A percentile compares a stretch with the other conserved stretches of the same genome.
These are phyloP conservation scores for Malurus splendens DNA, from an alignment of 2,797 vertebrate genomes.

Conservation along the genomic window DNA sequence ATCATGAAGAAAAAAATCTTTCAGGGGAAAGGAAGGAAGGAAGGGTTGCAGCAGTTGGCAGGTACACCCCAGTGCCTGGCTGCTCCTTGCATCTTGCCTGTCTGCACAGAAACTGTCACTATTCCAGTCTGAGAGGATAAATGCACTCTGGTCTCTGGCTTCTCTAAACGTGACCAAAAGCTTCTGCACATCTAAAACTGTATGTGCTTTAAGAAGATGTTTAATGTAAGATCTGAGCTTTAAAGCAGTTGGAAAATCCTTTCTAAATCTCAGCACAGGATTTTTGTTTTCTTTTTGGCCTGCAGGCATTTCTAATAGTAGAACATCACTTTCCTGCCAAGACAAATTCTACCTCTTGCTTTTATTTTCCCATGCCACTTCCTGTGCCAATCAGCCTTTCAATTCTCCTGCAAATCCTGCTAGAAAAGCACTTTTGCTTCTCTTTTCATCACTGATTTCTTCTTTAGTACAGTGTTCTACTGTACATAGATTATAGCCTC, in stretches of 20 bases:
- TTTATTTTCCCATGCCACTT: slow-evolving; percentile 54
- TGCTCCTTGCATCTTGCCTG: neutral
- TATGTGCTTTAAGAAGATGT: neutral
- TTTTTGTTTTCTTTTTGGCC: slow-evolving; percentile 18
- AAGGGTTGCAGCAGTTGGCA: neutral
- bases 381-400: slow-evolving; percentile 38
- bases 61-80: neutral
- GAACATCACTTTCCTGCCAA: slow-evolving; percentile 53
- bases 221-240: neutral
- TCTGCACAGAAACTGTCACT: neutral
- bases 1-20: neutral
- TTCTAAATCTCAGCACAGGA: slow-evolving; percentile 2
- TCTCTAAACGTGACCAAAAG: neutral
- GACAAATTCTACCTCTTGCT: slow-evolving; percentile 56
- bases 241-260: slow-evolving; percentile 13
- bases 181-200: neutral
- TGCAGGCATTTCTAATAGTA: slow-evolving; percentile 47
- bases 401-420: slow-evolving; percentile 21
- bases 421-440: slow-evolving; percentile 8
- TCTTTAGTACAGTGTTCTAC: neutral
- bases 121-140: neutral
- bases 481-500: neutral
- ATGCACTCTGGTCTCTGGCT: neutral
- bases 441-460: neutral
- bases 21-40: neutral